These are phyloP conservation scores for Podarcis raffonei DNA, from an alignment of 2,113 vertebrate genomes.

Conservation along the genomic window DNA sequence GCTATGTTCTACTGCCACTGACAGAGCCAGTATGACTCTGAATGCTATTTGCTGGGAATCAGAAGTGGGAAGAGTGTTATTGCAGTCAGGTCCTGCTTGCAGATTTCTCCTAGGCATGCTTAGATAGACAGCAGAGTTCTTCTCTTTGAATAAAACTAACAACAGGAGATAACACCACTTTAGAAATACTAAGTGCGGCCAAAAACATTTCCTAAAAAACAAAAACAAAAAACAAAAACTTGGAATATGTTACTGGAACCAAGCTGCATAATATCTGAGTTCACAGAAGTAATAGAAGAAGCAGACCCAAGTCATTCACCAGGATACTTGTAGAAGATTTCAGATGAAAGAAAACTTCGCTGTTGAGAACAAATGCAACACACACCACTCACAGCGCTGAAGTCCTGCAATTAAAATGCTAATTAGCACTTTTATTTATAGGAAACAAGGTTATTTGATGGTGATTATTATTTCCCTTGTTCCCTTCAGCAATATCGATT, in stretches of 20 bases:
- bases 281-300: not conserved
- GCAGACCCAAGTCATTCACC: constrained; percentile 24
- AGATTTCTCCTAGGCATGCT: too few relatives aligned
- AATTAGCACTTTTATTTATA: constrained; percentile 62
- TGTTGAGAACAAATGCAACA: constrained; percentile 35
- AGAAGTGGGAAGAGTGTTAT: too few relatives aligned
- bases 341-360: not conserved
- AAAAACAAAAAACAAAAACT: too few relatives aligned
- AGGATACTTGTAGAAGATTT: constrained; percentile 35
- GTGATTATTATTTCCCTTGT: constrained; percentile 45
- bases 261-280: not conserved
- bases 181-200: too few relatives aligned
- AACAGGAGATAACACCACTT: too few relatives aligned
- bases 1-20: too few relatives aligned
- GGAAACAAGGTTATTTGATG: constrained; percentile 52
- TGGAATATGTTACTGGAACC: not conserved
- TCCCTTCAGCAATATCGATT: constrained; percentile 27
- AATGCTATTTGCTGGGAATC: too few relatives aligned
- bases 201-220: too few relatives aligned
- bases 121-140: too few relatives aligned
- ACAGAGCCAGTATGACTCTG: too few relatives aligned
- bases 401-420: constrained; percentile 54
- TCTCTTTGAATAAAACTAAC: too few relatives aligned
- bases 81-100: too few relatives aligned
- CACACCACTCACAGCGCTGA: constrained; percentile 10